Percentiles rank a stretch among this genome's conserved stretches.
phyloP scores from a whole-genome alignment of 1,140 invertebrate genomes.

The Brachionus calyciflorus region DNA sequence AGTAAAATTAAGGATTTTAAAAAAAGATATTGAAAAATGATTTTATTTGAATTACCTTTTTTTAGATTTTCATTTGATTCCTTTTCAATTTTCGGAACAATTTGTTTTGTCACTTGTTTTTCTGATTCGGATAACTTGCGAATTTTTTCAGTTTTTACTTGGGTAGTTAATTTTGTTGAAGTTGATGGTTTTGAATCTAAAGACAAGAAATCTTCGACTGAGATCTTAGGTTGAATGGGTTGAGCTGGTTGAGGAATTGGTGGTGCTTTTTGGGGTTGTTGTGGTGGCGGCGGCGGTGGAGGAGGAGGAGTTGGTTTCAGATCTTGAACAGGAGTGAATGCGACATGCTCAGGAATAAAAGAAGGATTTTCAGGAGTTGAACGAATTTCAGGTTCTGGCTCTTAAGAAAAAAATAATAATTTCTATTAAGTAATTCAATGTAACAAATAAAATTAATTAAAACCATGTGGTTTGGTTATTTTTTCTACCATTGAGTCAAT shows the following conservation, averaged over 20 bases:
- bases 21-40: neutral
- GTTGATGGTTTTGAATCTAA: neutral
- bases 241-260: neutral
- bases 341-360: slow-evolving; percentile 12
- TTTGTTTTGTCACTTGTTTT: neutral
- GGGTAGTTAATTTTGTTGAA: neutral
- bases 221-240: neutral
- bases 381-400: too few species aligned
- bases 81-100: neutral
- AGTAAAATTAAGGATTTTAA: neutral
- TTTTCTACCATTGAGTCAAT: slow-evolving; percentile 20
- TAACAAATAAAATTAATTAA: too few species aligned
- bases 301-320: neutral
- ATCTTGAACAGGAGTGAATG: neutral
- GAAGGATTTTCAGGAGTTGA: neutral
- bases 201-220: slow-evolving; percentile 32
- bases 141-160: neutral
- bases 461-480: slow-evolving; percentile 14
- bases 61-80: neutral
- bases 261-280: neutral
- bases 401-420: too few species aligned
- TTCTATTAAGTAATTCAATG: too few species aligned
- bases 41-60: slow-evolving; percentile 1
- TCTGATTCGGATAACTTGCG: slow-evolving; percentile 18
- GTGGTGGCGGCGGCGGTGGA: neutral